phyloP scores from a whole-genome alignment of 2,888 invertebrate species.

The Lutraria lutraria region DNA sequence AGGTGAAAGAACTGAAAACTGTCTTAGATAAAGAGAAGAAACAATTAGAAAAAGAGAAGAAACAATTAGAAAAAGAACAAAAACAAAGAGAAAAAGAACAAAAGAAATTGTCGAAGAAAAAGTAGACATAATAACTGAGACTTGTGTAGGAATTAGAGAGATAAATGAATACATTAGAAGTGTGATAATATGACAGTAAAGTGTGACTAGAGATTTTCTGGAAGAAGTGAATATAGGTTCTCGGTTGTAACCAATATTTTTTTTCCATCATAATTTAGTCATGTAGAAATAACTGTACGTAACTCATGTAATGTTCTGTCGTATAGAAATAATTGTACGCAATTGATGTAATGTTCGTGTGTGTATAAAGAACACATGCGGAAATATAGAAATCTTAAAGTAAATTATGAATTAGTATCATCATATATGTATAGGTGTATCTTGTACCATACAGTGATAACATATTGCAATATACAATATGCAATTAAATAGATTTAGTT shows the following conservation, averaged over 20 bases:
- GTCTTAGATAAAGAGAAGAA: slow-evolving; percentile 88
- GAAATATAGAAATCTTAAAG: background rate
- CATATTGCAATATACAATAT: slow-evolving; percentile 10
- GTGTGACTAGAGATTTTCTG: slow-evolving; percentile 10
- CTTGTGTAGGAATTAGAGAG: background rate
- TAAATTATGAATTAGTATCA: background rate
- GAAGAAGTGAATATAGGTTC: background rate
- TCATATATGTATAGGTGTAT: background rate
- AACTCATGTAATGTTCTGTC: background rate
- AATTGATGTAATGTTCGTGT: background rate
- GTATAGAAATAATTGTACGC: too few species aligned
- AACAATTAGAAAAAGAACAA: slow-evolving; percentile 91
- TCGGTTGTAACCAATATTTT: background rate
- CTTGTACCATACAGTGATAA: background rate
- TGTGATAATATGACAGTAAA: slow-evolving; percentile 9
- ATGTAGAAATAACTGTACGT: too few species aligned
- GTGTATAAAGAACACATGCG: background rate
- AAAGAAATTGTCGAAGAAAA: slow-evolving; percentile 76
- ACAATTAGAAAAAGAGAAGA: slow-evolving; percentile 94
- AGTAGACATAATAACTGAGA: slow-evolving; percentile 51
- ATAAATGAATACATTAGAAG: background rate
- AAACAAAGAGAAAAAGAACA: slow-evolving; percentile 92
- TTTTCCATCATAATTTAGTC: too few species aligned
- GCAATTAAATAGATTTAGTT: background rate
- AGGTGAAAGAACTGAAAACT: slow-evolving; percentile 88